phyloP scores from a whole-genome alignment of 2,797 vertebrate species.

The Tauraco hartlaubi region DNA sequence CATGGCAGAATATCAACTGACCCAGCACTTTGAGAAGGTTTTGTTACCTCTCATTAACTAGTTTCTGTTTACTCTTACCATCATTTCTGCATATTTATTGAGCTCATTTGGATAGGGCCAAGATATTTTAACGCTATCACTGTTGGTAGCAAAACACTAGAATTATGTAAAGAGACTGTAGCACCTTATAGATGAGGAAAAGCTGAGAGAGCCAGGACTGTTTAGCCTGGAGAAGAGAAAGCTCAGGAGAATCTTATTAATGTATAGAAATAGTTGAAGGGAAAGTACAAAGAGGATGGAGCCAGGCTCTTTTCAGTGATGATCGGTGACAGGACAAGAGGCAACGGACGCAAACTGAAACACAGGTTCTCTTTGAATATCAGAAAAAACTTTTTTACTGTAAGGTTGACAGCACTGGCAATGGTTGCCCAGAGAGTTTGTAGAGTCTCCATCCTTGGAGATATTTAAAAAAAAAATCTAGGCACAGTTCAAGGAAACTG shows the following conservation, averaged over 20 bases:
- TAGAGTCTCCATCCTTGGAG: background rate
- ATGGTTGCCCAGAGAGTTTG: background rate
- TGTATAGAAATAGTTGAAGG: background rate
- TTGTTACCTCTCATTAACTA: background rate
- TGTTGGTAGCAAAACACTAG: background rate
- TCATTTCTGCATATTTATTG: background rate
- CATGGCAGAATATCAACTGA: background rate
- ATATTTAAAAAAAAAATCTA: background rate
- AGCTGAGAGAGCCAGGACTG: background rate
- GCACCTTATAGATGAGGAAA: background rate
- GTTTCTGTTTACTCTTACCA: background rate
- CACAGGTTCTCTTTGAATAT: background rate
- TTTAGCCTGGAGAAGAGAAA: background rate
- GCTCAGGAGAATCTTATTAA: background rate
- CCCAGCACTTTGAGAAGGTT: background rate
- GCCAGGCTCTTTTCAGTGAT: background rate
- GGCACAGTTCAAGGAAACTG: rapidly evolving
- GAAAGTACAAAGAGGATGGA: background rate
- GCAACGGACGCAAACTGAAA: background rate
- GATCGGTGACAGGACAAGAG: background rate
- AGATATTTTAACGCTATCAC: background rate
- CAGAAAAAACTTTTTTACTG: background rate
- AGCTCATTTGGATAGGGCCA: background rate
- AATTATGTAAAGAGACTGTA: background rate
- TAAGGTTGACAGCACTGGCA: background rate